phyloP scores from a whole-genome alignment of 2,797 vertebrate genomes.

The Forpus xanthops region DNA sequence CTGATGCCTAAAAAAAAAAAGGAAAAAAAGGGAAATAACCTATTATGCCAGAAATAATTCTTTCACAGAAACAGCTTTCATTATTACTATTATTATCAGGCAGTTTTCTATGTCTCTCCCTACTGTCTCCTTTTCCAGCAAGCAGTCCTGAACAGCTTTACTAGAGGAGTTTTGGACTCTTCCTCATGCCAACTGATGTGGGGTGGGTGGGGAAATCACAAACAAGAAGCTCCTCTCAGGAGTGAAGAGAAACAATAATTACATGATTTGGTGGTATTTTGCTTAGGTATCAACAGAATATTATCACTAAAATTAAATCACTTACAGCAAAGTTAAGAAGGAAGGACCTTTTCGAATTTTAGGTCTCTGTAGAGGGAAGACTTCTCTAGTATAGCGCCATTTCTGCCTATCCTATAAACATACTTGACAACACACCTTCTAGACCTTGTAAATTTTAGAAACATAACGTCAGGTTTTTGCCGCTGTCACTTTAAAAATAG shows the following conservation, averaged over 20 bases:
- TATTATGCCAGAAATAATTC: not conserved
- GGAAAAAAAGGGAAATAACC: not conserved
- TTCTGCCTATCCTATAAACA: not conserved
- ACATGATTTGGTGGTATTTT: not conserved
- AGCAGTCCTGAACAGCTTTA: not conserved
- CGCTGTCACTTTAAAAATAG: not conserved
- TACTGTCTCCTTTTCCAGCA: not conserved
- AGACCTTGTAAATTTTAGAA: not conserved
- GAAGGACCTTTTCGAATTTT: not conserved
- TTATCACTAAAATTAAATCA: not conserved
- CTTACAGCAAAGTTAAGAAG: not conserved
- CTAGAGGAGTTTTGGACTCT: not conserved
- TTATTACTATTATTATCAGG: not conserved
- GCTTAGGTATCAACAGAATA: not conserved
- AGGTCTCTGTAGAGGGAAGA: not conserved
- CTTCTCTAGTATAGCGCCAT: not conserved
- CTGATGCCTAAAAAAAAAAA: conserved; percentile 86
- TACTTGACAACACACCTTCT: not conserved
- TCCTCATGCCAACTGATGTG: not conserved
- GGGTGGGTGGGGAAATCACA: not conserved
- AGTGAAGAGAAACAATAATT: not conserved
- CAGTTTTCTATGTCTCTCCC: not conserved
- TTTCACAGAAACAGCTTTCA: not conserved
- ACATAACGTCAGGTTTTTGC: not conserved
- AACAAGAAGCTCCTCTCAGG: not conserved